Evolutionary conservation across 2,797 vertebrate species (phyloP).

Genomic region (Poeciliopsis gracilis): DNA sequence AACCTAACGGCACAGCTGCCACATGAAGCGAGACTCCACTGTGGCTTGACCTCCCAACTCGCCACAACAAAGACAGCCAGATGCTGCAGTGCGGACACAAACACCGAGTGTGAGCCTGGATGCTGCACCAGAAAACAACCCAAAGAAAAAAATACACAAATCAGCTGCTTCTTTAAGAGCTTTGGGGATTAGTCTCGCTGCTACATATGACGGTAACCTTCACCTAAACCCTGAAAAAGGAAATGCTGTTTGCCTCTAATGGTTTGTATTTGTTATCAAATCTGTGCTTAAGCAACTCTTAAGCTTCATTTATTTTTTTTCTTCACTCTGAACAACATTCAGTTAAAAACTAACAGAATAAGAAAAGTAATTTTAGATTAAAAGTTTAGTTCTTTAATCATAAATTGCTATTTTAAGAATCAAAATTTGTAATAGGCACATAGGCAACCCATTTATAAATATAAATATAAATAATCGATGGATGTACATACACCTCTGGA

Average conservation of each 20-base stretch:
- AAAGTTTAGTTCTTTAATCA: no score
- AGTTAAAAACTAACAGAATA: neutral
- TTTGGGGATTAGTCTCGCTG: neutral
- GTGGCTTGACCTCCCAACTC: constrained; percentile 29
- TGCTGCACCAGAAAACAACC: neutral
- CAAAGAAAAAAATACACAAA: neutral
- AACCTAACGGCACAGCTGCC: constrained; percentile 28
- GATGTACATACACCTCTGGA: no score
- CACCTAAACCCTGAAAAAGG: neutral
- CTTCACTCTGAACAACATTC: neutral
- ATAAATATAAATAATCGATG: no score
- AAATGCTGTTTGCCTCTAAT: neutral
- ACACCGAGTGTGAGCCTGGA: neutral
- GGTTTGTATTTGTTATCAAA: neutral
- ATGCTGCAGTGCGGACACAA: constrained; percentile 13
- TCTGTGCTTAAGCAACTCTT: no score
- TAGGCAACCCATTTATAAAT: no score
- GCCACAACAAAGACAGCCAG: constrained; percentile 73
- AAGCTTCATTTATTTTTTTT: no score
- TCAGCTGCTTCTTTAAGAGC: neutral
- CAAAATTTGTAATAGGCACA: no score
- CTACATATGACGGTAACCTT: neutral
- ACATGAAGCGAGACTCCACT: constrained; percentile 38
- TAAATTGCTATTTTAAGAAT: no score
- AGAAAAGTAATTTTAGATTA: neutral